phyloP scores from a whole-genome alignment of 2,888 invertebrate genomes.

The Orchesella flavescens region DNA sequence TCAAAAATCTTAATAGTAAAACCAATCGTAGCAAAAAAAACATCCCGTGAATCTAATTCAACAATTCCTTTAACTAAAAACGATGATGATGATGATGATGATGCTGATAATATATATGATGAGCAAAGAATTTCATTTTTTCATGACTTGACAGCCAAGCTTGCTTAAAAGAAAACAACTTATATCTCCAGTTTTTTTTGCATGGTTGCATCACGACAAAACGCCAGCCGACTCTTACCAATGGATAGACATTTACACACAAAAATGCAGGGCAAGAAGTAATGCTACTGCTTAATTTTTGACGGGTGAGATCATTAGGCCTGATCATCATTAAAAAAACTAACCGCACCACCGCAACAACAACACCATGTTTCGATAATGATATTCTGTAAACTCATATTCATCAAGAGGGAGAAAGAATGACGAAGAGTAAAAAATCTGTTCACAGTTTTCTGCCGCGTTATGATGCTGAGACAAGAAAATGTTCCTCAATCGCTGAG shows the following conservation, averaged over 20 bases:
- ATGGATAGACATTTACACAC: no score
- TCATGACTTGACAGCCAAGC: constrained; percentile 19
- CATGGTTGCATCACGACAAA: background rate
- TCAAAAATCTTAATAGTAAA: no score
- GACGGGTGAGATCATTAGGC: constrained; percentile 24
- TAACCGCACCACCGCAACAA: background rate
- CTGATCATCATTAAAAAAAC: constrained; percentile 23
- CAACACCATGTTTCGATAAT: no score
- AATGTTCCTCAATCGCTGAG: background rate
- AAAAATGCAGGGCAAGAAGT: background rate
- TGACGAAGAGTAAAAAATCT: background rate
- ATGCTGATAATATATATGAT: constrained; percentile 1
- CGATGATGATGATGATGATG: constrained; percentile 6
- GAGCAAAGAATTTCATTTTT: constrained; percentile 18
- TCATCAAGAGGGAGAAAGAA: background rate
- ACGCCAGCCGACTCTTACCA: no score
- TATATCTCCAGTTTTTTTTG: constrained; percentile 16
- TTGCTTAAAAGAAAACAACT: constrained; percentile 5
- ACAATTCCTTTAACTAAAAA: no score
- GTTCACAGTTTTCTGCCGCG: no score
- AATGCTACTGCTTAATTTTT: background rate
- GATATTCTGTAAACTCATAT: background rate
- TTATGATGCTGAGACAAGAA: background rate
- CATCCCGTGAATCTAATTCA: no score
- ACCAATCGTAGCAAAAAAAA: no score